phyloP scores from a whole-genome alignment of 2,888 invertebrate genomes.

The Melangyna quadrimaculata region DNA sequence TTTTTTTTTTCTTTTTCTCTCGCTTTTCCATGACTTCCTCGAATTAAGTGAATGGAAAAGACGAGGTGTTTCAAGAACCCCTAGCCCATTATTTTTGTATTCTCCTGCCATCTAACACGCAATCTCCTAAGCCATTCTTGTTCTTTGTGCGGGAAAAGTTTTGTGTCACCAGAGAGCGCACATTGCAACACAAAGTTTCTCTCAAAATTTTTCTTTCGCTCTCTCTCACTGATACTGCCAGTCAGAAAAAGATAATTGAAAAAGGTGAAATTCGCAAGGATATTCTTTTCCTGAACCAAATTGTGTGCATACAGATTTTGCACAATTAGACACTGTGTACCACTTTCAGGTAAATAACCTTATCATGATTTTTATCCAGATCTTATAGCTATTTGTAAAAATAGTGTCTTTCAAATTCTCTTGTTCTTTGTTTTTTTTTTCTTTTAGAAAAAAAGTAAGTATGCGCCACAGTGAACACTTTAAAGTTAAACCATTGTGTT shows the following conservation, averaged over 20 bases:
- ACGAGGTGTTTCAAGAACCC: background rate
- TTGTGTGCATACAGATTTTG: no score
- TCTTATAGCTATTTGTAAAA: no score
- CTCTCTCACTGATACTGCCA: background rate
- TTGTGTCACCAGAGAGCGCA: slow-evolving; percentile 51
- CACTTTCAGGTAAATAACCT: no score
- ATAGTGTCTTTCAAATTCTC: no score
- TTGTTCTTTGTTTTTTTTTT: background rate
- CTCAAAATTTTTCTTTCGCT: background rate
- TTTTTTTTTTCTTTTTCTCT: background rate
- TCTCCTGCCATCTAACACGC: slow-evolving; percentile 31
- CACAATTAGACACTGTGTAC: no score
- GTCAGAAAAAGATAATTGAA: background rate
- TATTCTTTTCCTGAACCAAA: background rate
- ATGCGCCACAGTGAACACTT: background rate
- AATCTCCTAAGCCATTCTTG: slow-evolving; percentile 44
- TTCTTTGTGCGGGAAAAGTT: slow-evolving; percentile 47
- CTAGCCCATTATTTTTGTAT: background rate
- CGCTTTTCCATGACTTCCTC: slow-evolving; percentile 29
- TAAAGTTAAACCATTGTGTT: no score
- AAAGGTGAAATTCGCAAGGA: background rate
- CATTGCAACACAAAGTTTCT: background rate
- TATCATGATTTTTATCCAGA: no score
- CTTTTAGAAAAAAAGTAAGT: background rate
- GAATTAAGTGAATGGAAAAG: slow-evolving; percentile 7